phyloP scores from a whole-genome alignment of 1,140 invertebrate genomes.

The Ephestia elutella region DNA sequence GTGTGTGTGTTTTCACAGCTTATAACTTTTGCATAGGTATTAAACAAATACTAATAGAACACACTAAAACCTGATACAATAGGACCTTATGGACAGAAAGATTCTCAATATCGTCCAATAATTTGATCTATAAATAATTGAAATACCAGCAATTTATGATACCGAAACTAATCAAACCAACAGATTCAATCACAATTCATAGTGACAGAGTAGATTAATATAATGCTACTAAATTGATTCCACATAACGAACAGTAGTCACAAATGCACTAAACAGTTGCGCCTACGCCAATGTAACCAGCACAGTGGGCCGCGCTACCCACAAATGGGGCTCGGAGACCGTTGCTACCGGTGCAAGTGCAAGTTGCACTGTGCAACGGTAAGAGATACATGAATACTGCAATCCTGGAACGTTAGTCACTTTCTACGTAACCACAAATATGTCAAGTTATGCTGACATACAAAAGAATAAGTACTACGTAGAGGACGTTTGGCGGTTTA shows the following conservation, averaged over 20 bases:
- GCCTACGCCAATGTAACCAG: neutral
- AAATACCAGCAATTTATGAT: too few species aligned
- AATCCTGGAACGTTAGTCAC: neutral
- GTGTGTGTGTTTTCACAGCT: too few species aligned
- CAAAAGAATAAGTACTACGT: too few species aligned
- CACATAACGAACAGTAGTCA: neutral
- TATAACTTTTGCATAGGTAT: too few species aligned
- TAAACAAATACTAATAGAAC: too few species aligned
- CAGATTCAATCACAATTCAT: too few species aligned
- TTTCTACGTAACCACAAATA: neutral
- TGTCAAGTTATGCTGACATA: neutral
- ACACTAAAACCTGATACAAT: too few species aligned
- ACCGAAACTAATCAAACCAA: neutral
- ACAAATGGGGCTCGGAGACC: neutral
- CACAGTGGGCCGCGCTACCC: conserved; percentile 4
- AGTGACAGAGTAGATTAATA: neutral
- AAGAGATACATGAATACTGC: neutral
- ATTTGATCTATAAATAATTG: too few species aligned
- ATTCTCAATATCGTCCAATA: too few species aligned
- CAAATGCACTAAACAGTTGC: neutral
- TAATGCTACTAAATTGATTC: conserved; percentile 1
- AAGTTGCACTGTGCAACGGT: neutral
- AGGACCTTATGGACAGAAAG: too few species aligned
- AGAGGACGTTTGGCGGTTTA: too few species aligned
- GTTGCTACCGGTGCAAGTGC: neutral